Evolutionary conservation across 2,797 vertebrate genomes (phyloP).

Genomic region (Lithobates pipiens): DNA sequence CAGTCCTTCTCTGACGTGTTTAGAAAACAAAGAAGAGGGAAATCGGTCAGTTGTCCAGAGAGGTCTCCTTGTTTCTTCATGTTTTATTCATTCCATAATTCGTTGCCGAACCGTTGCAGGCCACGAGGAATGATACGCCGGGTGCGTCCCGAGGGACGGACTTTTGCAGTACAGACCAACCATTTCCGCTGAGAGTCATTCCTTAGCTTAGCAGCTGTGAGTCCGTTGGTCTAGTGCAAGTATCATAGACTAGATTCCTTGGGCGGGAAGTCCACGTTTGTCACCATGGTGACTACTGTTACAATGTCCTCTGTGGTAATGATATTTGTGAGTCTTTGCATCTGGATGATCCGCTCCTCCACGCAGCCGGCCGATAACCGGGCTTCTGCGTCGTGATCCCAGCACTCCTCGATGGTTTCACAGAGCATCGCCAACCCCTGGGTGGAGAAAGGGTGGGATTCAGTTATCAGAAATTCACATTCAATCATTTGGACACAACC

Average conservation of each 20-base stretch:
- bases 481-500: no score
- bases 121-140: constrained; percentile 70
- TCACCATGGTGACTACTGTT: constrained; percentile 97
- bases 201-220: constrained; percentile 78
- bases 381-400: constrained; percentile 98
- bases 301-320: constrained; percentile 95
- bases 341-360: constrained; percentile 93
- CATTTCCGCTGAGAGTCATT: constrained; percentile 65
- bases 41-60: constrained; percentile 74
- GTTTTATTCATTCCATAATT: constrained; percentile 66
- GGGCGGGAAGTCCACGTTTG: constrained; percentile 97
- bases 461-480: neutral
- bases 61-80: constrained; percentile 72
- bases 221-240: constrained; percentile 74
- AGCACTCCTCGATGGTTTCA: constrained; percentile 97
- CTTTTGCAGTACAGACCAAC: constrained; percentile 67
- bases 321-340: constrained; percentile 92
- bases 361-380: constrained; percentile 95
- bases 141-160: constrained; percentile 56
- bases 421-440: constrained; percentile 95
- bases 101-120: constrained; percentile 55
- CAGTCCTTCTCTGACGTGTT: constrained; percentile 79
- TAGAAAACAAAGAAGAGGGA: constrained; percentile 71
- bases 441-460: neutral
- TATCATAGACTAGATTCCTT: constrained; percentile 99